Evolutionary conservation across 2,888 invertebrate species (phyloP).

Genomic region (Platerodrilus igneus): DNA sequence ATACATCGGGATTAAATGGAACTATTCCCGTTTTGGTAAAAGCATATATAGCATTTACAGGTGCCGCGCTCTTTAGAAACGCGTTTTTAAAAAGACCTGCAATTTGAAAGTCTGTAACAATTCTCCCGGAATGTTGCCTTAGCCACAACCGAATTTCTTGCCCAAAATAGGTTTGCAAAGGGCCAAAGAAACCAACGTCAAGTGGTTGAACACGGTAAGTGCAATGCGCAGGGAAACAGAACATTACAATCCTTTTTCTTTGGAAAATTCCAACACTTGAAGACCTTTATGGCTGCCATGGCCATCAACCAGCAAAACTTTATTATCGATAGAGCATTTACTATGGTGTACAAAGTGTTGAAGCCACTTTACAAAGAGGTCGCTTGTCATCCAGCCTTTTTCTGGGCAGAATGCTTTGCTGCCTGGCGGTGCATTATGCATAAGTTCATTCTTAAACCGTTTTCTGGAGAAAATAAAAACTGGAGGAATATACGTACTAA

Average conservation of each 20-base stretch:
- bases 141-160: no score
- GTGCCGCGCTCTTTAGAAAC: slow-evolving; percentile 1
- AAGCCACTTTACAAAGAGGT: slow-evolving; percentile 26
- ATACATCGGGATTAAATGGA: slow-evolving; percentile 2
- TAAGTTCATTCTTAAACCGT: no score
- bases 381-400: slow-evolving; percentile 6
- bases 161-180: slow-evolving; percentile 6
- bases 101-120: slow-evolving; percentile 6
- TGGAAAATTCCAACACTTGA: slow-evolving; percentile 32
- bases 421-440: slow-evolving; percentile 38
- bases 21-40: slow-evolving; percentile 3
- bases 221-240: slow-evolving; percentile 4
- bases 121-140: slow-evolving; percentile 2
- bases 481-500: slow-evolving; percentile 3
- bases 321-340: slow-evolving; percentile 12
- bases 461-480: slow-evolving; percentile 3
- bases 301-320: slow-evolving; percentile 33
- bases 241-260: slow-evolving; percentile 39
- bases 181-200: slow-evolving; percentile 7
- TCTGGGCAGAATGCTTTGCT: background rate
- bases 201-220: slow-evolving; percentile 6
- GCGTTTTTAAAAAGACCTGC: slow-evolving; percentile 7
- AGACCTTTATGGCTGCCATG: slow-evolving; percentile 30
- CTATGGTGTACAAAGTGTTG: slow-evolving; percentile 21
- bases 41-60: no score